Evolutionary conservation across 2,113 vertebrate species (phyloP).

Genomic region (Aix galericulata): DNA sequence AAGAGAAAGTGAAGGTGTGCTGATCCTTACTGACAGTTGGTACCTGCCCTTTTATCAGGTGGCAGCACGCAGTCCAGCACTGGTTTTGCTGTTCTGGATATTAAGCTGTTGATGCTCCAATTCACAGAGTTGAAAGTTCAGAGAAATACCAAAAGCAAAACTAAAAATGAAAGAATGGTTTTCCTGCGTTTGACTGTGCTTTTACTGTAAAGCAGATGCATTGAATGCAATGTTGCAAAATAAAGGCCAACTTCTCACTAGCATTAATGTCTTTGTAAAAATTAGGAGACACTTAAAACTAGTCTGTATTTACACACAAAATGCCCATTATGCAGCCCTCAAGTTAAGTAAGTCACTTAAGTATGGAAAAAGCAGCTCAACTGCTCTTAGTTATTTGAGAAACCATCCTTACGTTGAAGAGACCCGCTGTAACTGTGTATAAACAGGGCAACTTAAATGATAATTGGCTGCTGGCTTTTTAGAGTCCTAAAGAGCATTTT

Average conservation of each 20-base stretch:
- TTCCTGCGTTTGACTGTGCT: not conserved
- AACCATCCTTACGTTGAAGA: not conserved
- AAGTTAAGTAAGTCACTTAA: not conserved
- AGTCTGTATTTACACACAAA: not conserved
- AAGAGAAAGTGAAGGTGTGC: not conserved
- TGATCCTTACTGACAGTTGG: not conserved
- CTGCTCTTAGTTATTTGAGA: not conserved
- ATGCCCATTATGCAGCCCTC: not conserved
- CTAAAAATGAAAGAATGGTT: not conserved
- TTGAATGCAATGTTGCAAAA: not conserved
- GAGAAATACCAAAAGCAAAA: not conserved
- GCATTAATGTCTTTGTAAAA: not conserved
- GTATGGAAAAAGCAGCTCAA: not conserved
- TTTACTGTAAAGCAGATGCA: not conserved
- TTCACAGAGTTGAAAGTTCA: not conserved
- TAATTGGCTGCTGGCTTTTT: not conserved
- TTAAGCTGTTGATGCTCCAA: not conserved
- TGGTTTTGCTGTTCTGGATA: not conserved
- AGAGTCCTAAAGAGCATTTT: not conserved
- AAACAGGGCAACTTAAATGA: not conserved
- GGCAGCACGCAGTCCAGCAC: not conserved
- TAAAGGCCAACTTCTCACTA: not conserved
- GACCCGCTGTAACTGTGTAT: not conserved
- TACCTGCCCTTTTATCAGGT: not conserved
- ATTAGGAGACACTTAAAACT: not conserved